phyloP scores from a whole-genome alignment of 2,888 invertebrate genomes.

The Aphidius colemani region DNA sequence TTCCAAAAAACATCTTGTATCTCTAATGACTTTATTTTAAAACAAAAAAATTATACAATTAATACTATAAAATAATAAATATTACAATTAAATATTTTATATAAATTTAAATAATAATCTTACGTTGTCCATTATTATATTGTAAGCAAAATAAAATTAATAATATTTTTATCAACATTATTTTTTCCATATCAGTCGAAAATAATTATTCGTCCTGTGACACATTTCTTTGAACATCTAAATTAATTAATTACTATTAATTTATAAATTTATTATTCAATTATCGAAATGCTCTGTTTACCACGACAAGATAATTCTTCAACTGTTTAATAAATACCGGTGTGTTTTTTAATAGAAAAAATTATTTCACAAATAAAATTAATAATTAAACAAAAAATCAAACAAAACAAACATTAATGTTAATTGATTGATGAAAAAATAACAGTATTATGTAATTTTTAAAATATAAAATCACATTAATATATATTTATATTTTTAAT shows the following conservation, averaged over 20 bases:
- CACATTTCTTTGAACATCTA: slow-evolving; percentile 27
- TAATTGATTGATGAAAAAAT: neutral
- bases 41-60: neutral
- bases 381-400: slow-evolving; percentile 1
- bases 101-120: neutral
- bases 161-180: slow-evolving; percentile 18
- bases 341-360: too few relatives aligned
- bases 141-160: slow-evolving; percentile 19
- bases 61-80: slow-evolving; percentile 1
- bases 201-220: slow-evolving; percentile 21
- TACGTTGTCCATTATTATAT: slow-evolving; percentile 20
- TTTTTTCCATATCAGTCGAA: slow-evolving; percentile 22
- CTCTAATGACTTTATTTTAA: slow-evolving; percentile 68
- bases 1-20: slow-evolving; percentile 87
- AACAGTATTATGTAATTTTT: neutral
- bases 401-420: neutral
- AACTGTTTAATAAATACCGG: neutral
- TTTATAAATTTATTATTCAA: slow-evolving; percentile 4
- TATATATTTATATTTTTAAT: neutral
- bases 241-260: neutral
- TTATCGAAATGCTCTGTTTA: neutral
- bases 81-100: neutral
- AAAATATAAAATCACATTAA: neutral
- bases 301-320: neutral
- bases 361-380: too few relatives aligned